Evolutionary conservation across 2,797 vertebrate genomes (phyloP), one percentile per base, ranked within the genome.

Genomic region (Poeciliopsis turneri): DNA sequence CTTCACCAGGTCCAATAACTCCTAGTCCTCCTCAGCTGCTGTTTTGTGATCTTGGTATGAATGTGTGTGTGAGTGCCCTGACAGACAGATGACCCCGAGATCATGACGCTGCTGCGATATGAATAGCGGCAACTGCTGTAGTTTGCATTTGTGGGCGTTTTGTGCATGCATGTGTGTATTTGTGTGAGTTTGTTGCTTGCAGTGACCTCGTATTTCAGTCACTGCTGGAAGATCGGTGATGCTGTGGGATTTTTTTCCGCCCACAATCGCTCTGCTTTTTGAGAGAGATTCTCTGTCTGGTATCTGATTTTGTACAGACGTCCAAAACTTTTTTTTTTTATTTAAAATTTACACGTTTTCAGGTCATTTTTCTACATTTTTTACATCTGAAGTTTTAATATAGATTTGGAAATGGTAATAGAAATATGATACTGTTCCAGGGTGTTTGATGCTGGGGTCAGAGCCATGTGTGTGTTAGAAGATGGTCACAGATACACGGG

Each of bases 61-160:
- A 8, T 70, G 49, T 75, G 77, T 77, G 53, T 76, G 66, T 70
- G 68, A 81, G 72, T 78, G 75, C 66, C 81, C 78, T 82, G 84
- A 89, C 80, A 91, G 86, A 90, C 90, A 86, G 87, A 90, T 87
- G 83, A 82, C 79, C 78, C 78, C 73, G 75, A 92, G 85, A 91
- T 90, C 77, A 85, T 89, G 81, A 78, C 71, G 72, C 86, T 78
- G 75, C 82, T 69, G 80, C 82, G 87, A 86, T 88, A 91, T 91
- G 90, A 92, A 92, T 90, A 90, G 89, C 80, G 81, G 77, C 51
- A 76, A 82, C 86, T 86, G 84, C 80, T 85, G 80, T 82, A 86
- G 82, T 92, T 90, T 90, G 74, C 75, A 69, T 85, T 82, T 82
- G 89, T 87, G 77, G 78, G 81, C 80, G 87, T 84, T 82, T 66